Percentiles rank a stretch among this genome's conserved stretches.
phyloP scores from a whole-genome alignment of 2,888 invertebrate genomes.

The Hirtodrosophila histrioides region DNA sequence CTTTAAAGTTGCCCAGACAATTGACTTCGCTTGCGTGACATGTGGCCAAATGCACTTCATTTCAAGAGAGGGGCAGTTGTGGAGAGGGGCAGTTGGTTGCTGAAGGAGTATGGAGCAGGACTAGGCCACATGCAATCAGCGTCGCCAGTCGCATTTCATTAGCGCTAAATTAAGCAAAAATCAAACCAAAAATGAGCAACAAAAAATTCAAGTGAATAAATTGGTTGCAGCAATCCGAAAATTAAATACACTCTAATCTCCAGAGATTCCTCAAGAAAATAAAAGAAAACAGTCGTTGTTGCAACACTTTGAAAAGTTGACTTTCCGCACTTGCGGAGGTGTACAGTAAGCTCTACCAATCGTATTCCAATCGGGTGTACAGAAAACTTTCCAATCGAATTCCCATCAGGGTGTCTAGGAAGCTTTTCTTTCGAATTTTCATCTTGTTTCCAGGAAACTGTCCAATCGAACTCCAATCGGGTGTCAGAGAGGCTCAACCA shows the following conservation, averaged over 20 bases:
- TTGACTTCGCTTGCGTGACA: slow-evolving; percentile 74
- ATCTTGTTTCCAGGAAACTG: no score
- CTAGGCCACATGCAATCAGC: slow-evolving; percentile 74
- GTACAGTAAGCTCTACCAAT: no score
- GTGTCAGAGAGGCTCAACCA: no score
- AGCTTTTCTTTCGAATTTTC: no score
- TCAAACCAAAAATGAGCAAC: slow-evolving; percentile 45
- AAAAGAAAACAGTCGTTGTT: no score
- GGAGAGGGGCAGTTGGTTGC: neutral
- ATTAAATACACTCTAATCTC: neutral
- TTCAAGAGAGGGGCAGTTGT: slow-evolving; percentile 8
- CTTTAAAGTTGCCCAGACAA: slow-evolving; percentile 72
- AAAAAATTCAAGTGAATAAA: slow-evolving; percentile 1
- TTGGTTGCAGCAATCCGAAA: neutral
- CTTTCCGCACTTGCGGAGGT: no score
- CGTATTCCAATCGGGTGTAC: no score
- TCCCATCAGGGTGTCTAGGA: no score
- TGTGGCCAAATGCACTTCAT: slow-evolving; percentile 60
- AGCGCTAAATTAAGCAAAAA: slow-evolving; percentile 76
- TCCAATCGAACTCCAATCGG: no score
- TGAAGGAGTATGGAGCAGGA: slow-evolving; percentile 26
- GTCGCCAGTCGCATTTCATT: slow-evolving; percentile 69
- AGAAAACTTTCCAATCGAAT: no score
- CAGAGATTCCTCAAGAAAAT: no score
- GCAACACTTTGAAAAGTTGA: no score